Evolutionary conservation across 2,797 vertebrate genomes (phyloP), one percentile per base, ranked within the genome.

Genomic region (Microcaecilia unicolor): DNA sequence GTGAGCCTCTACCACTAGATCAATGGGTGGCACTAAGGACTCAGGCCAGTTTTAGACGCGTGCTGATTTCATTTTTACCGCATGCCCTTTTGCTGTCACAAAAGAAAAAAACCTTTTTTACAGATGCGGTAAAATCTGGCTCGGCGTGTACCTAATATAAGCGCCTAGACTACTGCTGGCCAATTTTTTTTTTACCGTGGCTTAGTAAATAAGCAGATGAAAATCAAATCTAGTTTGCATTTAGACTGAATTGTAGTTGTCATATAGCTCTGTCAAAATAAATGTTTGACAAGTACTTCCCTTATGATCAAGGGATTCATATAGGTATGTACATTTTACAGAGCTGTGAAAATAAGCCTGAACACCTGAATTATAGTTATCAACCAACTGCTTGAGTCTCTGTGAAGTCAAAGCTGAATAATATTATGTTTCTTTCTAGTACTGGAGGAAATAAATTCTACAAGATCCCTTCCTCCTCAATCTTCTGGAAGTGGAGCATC

Each of bases 401-500:
- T 18, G 11, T 45, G 24, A 63, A 25, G 28, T 34, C n/a, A 2
- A 51, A 25, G 6, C 24, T 51, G 49, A 55, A 19, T 48, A 32
- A 44, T 35, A 31, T 51, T 59, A 14, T 37, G 21, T 55, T 55
- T 58, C 43, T 57, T 66, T 61, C 11, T 25, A 85, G 83, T 85
- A 85, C 32, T 85, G 83, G 83, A 81, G 83, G 69, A 82, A 84
- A 68, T 85, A 59, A 80, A 17, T 15, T 15, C 22, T 31, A 10
- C 14, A 38, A 21, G 27, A 7, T 14, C 24, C 40, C 2, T n/a
- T n/a, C n/a, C 12, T 19, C n/a, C 7, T 4, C 14, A 38, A 44
- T 11, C 10, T 12, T 10, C 2, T 7, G 13, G 1, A 33, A 30
- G 17, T 22, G 9, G 10, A 47, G 25, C 42, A 43, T n/a, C 31